Percentiles rank a stretch among this genome's conserved stretches.
Conservation (phyloP, 1,140 invertebrate species). For the Ptiloglossa arizonensis region DNA sequence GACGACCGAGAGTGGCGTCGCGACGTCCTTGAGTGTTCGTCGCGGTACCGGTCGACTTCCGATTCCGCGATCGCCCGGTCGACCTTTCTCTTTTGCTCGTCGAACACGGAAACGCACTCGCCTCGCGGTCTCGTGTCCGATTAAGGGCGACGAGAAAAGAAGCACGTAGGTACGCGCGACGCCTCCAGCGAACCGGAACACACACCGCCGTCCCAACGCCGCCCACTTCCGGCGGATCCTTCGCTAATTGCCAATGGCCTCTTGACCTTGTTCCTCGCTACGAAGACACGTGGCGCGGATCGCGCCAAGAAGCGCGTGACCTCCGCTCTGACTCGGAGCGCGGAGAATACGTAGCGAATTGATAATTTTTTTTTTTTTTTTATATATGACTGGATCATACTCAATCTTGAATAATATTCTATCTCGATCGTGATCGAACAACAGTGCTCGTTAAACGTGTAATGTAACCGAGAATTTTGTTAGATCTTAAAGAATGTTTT, state of each 20-base stretch:
- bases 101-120: constrained; percentile 29
- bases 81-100: background rate
- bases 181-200: background rate
- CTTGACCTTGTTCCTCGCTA: constrained; percentile 27
- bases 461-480: too few species aligned
- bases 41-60: background rate
- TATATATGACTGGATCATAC: too few species aligned
- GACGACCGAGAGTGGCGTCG: background rate
- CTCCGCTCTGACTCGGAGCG: background rate
- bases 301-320: background rate
- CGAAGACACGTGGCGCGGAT: constrained; percentile 5
- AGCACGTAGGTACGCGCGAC: background rate
- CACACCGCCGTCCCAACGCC: background rate
- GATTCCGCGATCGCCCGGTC: background rate
- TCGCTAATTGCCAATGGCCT: constrained; percentile 21
- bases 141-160: background rate
- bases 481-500: too few species aligned
- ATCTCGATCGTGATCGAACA: too few species aligned
- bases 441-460: too few species aligned
- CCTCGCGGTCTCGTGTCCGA: background rate
- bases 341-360: too few species aligned
- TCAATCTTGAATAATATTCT: too few species aligned
- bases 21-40: constrained; percentile 31
- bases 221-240: constrained; percentile 8
- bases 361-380: too few species aligned